Evolutionary conservation across 2,113 vertebrate species (phyloP).

Genomic region (Ceratotherium simum): DNA sequence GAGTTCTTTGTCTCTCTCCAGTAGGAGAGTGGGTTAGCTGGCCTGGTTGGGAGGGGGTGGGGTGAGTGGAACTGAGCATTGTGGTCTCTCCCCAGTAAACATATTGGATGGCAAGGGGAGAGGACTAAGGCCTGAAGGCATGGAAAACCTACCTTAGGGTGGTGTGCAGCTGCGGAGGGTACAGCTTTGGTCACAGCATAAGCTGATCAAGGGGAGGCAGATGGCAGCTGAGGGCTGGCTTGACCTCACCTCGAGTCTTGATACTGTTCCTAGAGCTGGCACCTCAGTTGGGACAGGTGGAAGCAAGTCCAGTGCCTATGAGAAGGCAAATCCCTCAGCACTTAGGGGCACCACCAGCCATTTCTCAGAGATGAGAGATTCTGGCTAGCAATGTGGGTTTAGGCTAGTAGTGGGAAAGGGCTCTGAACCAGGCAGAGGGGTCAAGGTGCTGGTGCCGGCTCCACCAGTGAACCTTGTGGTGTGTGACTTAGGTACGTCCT

Average conservation of each 20-base stretch:
- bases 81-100: slow-evolving; percentile 59
- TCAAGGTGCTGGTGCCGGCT: neutral
- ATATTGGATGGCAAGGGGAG: slow-evolving; percentile 35
- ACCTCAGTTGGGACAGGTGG: neutral
- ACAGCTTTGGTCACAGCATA: neutral
- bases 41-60: slow-evolving; percentile 38
- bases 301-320: neutral
- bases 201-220: neutral
- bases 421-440: neutral
- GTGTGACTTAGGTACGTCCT: neutral
- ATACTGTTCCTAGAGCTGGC: neutral
- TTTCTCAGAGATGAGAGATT: slow-evolving; percentile 48
- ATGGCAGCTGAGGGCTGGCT: neutral
- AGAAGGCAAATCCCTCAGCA: neutral
- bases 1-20: slow-evolving; percentile 64
- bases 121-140: neutral
- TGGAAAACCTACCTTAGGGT: neutral
- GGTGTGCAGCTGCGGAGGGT: neutral
- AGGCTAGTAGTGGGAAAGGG: neutral
- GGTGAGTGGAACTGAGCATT: slow-evolving; percentile 40
- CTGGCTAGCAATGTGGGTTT: slow-evolving; percentile 18
- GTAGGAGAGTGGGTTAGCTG: slow-evolving; percentile 47
- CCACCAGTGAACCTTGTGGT: neutral
- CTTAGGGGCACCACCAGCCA: neutral
- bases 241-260: neutral